Evolutionary conservation across 2,797 vertebrate species (phyloP), one percentile per base, ranked within the genome.

Genomic region (Spinibarbus caldwelli): DNA sequence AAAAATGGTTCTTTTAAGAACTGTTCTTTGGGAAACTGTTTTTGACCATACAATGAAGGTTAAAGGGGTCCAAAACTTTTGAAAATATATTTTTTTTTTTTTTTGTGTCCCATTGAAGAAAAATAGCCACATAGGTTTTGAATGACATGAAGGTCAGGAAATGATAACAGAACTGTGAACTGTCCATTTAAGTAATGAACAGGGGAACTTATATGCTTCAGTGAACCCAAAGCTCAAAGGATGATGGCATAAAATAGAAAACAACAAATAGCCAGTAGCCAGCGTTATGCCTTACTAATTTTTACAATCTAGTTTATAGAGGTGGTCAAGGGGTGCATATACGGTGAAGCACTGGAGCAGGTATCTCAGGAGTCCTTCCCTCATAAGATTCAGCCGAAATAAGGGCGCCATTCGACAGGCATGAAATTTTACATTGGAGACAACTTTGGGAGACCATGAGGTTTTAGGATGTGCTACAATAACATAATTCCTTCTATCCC

Each of bases 291-390:
- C 85, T 86, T 78, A 91, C 89, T 88, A 89, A 90, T 70, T 83
- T 92, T 90, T 85, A 90, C 88, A 80, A 49, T 78, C 38, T 45
- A 77, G 66, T 90, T 91, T 92, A 89, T 88, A 78, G 83, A 86
- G 80, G 82, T 72, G 81, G 68, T 67, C 31, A 78, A 70, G 80
- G 64, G 80, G 79, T 79, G 78, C 75, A 64, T 41, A 82, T 54
- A 88, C 81, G 83, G 78, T 41, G 11, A 88, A 80, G 83, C 71
- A 85, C 83, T 76, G 43, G 19, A 81, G 76, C 83, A 86, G 70
- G 52, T 76, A 87, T 89, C 87, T 87, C 85, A 59, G 29, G 59
- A 82, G 82, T 72, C 86, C 68, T 38, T 79, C 43, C 21, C 34
- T 36, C 62, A 12, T 14, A 73, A 10, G n/a, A 15, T 66, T 85